Conservation (phyloP, 2,113 vertebrate species). For the Ammodytes marinus region DNA sequence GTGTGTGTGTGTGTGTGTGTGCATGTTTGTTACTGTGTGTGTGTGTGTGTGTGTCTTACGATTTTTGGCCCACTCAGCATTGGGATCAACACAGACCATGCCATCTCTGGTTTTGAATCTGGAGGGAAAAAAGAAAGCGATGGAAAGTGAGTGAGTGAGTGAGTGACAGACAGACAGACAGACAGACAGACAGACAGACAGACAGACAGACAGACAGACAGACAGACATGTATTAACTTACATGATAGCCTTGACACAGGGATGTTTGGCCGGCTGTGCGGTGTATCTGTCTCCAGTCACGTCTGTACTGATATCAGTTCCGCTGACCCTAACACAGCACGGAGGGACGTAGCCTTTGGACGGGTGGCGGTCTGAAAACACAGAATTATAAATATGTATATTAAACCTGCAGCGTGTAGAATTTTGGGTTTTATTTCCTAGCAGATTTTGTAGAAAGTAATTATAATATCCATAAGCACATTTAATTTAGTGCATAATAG, state of each 20-base stretch:
- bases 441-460: no score
- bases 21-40: background rate
- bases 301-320: accelerated
- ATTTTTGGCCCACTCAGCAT: background rate
- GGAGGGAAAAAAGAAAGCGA: background rate
- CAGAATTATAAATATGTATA: background rate
- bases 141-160: no score
- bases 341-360: accelerated
- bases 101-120: accelerated
- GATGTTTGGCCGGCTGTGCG: accelerated
- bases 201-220: no score
- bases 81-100: background rate
- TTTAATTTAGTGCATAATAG: no score
- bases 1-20: background rate
- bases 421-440: no score
- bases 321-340: background rate
- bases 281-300: background rate
- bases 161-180: no score
- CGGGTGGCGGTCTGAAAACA: background rate
- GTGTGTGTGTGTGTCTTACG: conserved; percentile 8
- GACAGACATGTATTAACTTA: background rate
- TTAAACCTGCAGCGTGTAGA: no score
- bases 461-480: no score
- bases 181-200: background rate
- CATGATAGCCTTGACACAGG: conserved; percentile 28